Conservation (phyloP, 2,888 invertebrate genomes). For the Xestobium rufovillosum region DNA sequence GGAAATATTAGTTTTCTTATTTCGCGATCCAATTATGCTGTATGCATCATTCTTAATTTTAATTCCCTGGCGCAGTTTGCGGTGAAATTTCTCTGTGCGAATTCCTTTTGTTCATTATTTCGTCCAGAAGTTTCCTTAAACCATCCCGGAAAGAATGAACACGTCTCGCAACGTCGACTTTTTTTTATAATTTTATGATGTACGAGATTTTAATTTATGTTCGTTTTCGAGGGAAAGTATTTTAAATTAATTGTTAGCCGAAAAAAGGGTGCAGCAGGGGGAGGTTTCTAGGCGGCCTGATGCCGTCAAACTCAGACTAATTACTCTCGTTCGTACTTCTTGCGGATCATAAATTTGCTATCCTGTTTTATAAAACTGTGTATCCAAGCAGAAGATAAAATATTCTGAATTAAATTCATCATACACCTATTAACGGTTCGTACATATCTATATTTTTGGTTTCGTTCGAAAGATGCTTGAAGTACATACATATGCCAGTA, state of each 20-base stretch:
- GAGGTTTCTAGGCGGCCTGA: not conserved
- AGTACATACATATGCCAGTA: not conserved
- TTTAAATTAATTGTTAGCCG: slow-evolving; percentile 1
- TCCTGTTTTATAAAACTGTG: too few species aligned
- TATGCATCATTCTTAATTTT: not conserved
- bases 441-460: not conserved
- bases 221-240: not conserved
- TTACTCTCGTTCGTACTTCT: not conserved
- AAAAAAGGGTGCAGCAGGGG: not conserved
- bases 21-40: too few species aligned
- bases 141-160: slow-evolving; percentile 16
- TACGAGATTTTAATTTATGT: slow-evolving; percentile 2
- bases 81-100: slow-evolving; percentile 22
- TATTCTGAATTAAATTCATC: not conserved
- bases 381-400: not conserved
- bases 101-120: slow-evolving; percentile 26
- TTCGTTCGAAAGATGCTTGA: not conserved
- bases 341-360: slow-evolving; percentile 1
- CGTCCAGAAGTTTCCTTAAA: slow-evolving; percentile 23
- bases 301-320: slow-evolving; percentile 3
- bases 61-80: not conserved
- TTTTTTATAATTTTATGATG: too few species aligned
- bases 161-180: not conserved
- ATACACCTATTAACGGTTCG: too few species aligned
- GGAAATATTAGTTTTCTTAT: too few species aligned